Evolutionary conservation across 2,113 vertebrate species (phyloP).

Genomic region (Columbina picui): DNA sequence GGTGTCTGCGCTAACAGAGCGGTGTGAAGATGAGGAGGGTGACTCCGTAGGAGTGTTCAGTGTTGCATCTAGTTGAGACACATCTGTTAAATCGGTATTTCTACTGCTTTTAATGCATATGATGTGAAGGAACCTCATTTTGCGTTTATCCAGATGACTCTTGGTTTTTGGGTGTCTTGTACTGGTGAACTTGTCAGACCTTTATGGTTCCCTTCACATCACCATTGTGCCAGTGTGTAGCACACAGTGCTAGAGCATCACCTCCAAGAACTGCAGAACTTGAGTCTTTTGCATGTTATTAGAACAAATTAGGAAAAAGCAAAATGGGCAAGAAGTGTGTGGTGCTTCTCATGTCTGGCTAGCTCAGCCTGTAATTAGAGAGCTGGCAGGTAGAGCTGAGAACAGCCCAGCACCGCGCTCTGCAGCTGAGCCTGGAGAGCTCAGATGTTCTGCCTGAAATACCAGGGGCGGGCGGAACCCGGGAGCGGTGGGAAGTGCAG

Average conservation of each 20-base stretch:
- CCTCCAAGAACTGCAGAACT: not conserved
- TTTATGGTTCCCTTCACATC: not conserved
- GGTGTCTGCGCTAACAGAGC: not conserved
- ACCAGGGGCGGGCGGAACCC: not conserved
- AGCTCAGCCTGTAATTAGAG: not conserved
- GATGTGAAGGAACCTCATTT: not conserved
- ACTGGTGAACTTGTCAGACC: not conserved
- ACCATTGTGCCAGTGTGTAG: not conserved
- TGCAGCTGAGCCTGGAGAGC: not conserved
- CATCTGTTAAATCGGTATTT: not conserved
- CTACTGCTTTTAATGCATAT: not conserved
- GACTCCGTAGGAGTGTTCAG: accelerated
- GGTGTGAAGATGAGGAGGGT: not conserved
- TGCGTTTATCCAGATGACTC: not conserved
- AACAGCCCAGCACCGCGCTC: not conserved
- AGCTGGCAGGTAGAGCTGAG: not conserved
- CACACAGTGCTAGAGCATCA: not conserved
- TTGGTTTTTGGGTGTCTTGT: not conserved
- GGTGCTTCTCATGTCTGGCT: not conserved
- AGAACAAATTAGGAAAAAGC: not conserved
- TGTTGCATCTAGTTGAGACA: not conserved
- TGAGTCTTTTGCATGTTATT: not conserved
- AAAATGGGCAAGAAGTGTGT: not conserved
- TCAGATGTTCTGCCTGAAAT: not conserved
- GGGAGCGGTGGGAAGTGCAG: not conserved